Evolutionary conservation across 2,888 invertebrate species (phyloP), one percentile per base, ranked within the genome.

Genomic region (Tethea ocularis): DNA sequence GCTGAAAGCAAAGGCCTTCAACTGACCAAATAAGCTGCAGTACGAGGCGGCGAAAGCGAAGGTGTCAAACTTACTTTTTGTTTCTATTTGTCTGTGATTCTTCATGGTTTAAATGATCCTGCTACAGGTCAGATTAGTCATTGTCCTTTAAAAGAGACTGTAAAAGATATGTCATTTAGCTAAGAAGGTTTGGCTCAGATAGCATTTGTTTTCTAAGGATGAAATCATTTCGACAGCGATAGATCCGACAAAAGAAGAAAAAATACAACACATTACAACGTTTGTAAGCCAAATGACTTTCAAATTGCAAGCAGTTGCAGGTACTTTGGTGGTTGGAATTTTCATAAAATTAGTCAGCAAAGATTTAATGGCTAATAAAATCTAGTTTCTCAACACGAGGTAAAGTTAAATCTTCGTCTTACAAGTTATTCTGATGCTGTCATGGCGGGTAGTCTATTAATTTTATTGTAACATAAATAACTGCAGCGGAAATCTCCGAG

Each of bases 401-500:
- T 52, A 24, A n/a, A 52, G 13, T 20, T 33, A 17, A 15, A 54
- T 29, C n/a, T 13, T 13, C 38, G 22, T 55, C 36, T 51, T 26
- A 29, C 7, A 46, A 46, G 46, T 38, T 38, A 38, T 38, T 38
- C 38, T 38, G 38, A 20, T 46, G 20, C 20, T 2, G 46, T 41
- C 7, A 17, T 2, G 2, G n/a, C n/a, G 20, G 20, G 57, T 57
- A 52, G 66, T 56, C 61, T 68, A 68, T 69, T 65, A 63, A 69
- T 72, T 69, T 72, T 68, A 71, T 67, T 68, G 68, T 64, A 60
- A 58, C 67, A 68, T 71, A 75, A 76, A 75, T 74, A 71, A 69
- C 66, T 57, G 57, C 41, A 52, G 61, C 61, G 61, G 61, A 63
- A 64, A 68, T 66, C 66, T 64, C 62, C 46, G 67, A 63, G 64